Base-by-base conservation (phyloP, 2,113 vertebrate species). In the Electrona antarctica region DNA sequence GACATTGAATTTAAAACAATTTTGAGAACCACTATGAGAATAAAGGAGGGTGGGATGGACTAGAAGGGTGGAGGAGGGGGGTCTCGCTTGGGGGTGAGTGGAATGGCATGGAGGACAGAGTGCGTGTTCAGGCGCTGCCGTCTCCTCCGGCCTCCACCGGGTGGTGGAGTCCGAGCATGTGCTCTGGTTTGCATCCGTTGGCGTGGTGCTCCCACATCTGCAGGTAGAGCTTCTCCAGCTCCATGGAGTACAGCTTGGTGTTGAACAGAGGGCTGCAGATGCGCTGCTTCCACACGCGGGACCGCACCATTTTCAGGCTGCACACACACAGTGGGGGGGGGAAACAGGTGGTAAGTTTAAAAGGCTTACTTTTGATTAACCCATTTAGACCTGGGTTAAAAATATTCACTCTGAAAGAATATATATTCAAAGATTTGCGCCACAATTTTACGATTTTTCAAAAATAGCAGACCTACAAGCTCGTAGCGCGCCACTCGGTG, bases 201-300 rank as follows among this genome's bases (percentile, higher is more conserved):
- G 95, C 92, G 8, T 93, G 93, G 85, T 96, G 96, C 80, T 99
- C 97, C 98, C 98, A 99, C 97, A 99, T 99, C 91, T 95, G 95
- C 29, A 97, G 90, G 76, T 99, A 99, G 4, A 99, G 96, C 73
- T 93, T 92, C 92, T 99, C 98, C 90, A 99, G 90, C 80, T 99
- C 96, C 52, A 93, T 91, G 6, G 97, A 98, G 89, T 99, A 99
- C 87, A 95, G 97, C 88, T 99, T 99, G 13, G 96, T 99, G 92
- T 99, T 99, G 94, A 99, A 99, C 67, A 99, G 92, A 7, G 98
- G 95, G 78, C 98, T 99, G 88, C 96, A 96, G 93, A 99, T 97
- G 74, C 98, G 94, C 88, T 99, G 98, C 88, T 95, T 98, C 98
- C 97, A 99, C 2, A 99, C 97, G 61, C 97, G 96, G 15, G 96